Percentiles rank a stretch among this genome's conserved stretches.
Evolutionary conservation across 2,113 vertebrate genomes (phyloP).

Genomic region (Rhinolophus sinicus): DNA sequence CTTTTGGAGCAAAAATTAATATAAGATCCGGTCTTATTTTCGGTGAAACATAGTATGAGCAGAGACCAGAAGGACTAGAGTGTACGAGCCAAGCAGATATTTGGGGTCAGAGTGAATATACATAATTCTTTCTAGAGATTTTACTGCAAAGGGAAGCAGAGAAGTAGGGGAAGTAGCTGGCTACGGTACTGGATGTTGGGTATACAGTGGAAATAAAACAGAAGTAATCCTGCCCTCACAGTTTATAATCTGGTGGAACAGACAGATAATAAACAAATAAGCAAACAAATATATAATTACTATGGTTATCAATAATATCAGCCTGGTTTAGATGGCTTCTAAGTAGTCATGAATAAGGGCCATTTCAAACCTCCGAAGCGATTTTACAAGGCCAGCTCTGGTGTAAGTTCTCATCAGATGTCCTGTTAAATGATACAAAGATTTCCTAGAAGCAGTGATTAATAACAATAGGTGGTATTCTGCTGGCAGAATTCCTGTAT

Average conservation of each 20-base stretch:
- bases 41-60: not conserved
- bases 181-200: not conserved
- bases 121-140: constrained; percentile 48
- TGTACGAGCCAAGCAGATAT: constrained; percentile 14
- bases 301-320: not conserved
- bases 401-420: constrained; percentile 42
- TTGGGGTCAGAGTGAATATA: constrained; percentile 36
- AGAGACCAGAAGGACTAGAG: not conserved
- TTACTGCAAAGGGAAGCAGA: constrained; percentile 39
- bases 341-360: not conserved
- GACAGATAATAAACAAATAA: constrained; percentile 29
- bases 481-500: constrained; percentile 54
- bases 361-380: constrained; percentile 28
- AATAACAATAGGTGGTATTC: constrained; percentile 54
- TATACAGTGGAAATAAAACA: constrained; percentile 45
- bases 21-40: no score
- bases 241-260: constrained; percentile 19
- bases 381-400: constrained; percentile 18
- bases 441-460: constrained; percentile 57
- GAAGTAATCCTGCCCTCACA: not conserved
- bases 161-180: not conserved
- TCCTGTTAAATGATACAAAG: constrained; percentile 47
- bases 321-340: not conserved
- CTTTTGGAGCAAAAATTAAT: no score
- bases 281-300: constrained; percentile 36